Percentiles rank a stretch among this genome's conserved stretches.
These are phyloP conservation scores for Fulmarus glacialis DNA, from an alignment of 2,113 vertebrate genomes.

Conservation along the genomic window DNA sequence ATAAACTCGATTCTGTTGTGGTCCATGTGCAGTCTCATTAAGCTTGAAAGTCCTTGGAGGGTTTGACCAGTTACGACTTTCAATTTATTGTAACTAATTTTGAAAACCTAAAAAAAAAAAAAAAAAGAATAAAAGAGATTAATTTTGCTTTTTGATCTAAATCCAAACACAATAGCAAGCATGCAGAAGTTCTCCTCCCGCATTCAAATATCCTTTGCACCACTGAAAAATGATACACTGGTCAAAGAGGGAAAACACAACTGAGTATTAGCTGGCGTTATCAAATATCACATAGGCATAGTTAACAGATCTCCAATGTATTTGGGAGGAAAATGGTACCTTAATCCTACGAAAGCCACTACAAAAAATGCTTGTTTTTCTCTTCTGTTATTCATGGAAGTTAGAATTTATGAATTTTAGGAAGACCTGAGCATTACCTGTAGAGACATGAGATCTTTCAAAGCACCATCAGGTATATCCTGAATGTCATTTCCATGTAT, in stretches of 20 bases:
- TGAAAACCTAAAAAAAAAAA: constrained; percentile 81
- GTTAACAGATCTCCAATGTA: not conserved
- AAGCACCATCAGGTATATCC: constrained; percentile 79
- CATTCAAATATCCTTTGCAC: not conserved
- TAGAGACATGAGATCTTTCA: constrained; percentile 84
- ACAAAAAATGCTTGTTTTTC: not conserved
- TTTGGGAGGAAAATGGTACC: not conserved
- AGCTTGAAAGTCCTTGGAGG: constrained; percentile 80
- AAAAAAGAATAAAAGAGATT: not conserved
- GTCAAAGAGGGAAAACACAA: not conserved
- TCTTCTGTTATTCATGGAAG: not conserved
- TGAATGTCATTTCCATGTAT: constrained; percentile 91
- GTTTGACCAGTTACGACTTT: constrained; percentile 74
- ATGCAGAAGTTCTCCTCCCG: not conserved
- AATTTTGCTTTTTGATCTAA: not conserved
- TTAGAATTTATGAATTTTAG: not conserved
- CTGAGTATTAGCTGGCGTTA: not conserved
- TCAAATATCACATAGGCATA: not conserved
- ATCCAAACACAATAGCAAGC: not conserved
- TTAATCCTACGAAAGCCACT: not conserved
- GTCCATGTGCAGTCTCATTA: constrained; percentile 87
- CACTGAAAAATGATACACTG: not conserved
- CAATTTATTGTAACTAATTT: constrained; percentile 93
- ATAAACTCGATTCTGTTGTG: constrained; percentile 90
- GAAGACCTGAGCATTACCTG: constrained; percentile 79